Base-by-base conservation (phyloP, 2,797 vertebrate species). In the Acrossocheilus fasciatus region DNA sequence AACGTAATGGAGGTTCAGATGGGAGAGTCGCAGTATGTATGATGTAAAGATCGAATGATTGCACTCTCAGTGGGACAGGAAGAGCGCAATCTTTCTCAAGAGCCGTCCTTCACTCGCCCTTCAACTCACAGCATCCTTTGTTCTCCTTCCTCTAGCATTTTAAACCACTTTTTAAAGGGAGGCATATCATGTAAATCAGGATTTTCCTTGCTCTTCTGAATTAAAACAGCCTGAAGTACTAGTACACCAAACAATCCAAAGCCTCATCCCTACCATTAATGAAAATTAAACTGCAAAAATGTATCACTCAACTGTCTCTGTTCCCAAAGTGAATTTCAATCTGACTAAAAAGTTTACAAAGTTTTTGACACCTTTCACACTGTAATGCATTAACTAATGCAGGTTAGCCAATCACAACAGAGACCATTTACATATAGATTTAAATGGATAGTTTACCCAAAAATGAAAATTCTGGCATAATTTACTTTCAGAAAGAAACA, bases 31-130 rank as follows among this genome's bases (percentile, higher is more conserved):
- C 17, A 73, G 77, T 74, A 41, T 47, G 30, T 26, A 23, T 41
- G 70, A 84, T 64, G 85, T 74, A 87, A 59, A 81, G 82, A 81
- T 82, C 17, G 43, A 73, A 36, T 76, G 62, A 74, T 85, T 88
- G 66, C 83, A 52, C 78, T 85, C 82, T 82, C 87, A 50, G 57
- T 74, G 69, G 68, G 45, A 83, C 41, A 50, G 50, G 54, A 74
- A 64, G 50, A 80, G 81, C 75, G 68, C 86, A 74, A 72, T 62
- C 74, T 30, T 75, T 59, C 54, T 72, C 69, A 77, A 64, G 52
- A 41, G 17, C 26, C 81, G 92, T 93, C 95, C 94, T 95, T 95
- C 92, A 94, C 47, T 47, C 86, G 93, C 92, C 95, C 95, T 95
- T 95, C 92, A 86, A 66, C 92, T 92, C 39, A 2, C 43, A 73